phyloP scores from a whole-genome alignment of 2,113 vertebrate species.

The Perccottus glenii region DNA sequence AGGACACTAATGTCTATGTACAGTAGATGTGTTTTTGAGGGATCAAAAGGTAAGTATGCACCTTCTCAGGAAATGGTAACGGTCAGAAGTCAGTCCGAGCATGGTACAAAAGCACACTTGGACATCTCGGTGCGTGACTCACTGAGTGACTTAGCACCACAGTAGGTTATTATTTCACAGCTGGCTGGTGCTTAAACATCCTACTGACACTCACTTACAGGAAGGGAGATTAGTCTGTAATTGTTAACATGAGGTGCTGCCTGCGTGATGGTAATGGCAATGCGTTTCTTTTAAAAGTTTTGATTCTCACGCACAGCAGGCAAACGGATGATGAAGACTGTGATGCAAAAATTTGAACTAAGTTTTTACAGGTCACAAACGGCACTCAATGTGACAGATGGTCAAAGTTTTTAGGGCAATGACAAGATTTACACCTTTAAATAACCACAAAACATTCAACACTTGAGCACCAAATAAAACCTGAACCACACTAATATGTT shows the following conservation, averaged over 20 bases:
- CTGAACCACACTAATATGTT: no score
- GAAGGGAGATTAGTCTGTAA: slow-evolving; percentile 51
- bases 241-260: slow-evolving; percentile 49
- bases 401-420: background rate
- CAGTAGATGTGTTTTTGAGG: background rate
- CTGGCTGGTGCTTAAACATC: slow-evolving; percentile 49
- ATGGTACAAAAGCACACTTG: slow-evolving; percentile 11
- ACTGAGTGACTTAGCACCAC: slow-evolving; percentile 8
- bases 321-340: slow-evolving; percentile 6
- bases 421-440: background rate
- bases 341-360: slow-evolving; percentile 22
- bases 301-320: slow-evolving; percentile 23
- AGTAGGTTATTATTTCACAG: slow-evolving; percentile 50
- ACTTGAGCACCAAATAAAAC: no score
- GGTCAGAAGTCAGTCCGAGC: slow-evolving; percentile 3
- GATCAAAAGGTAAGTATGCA: background rate
- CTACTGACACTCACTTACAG: slow-evolving; percentile 49
- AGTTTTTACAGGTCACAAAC: slow-evolving; percentile 18
- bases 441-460: no score
- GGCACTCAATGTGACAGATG: no score
- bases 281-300: slow-evolving; percentile 17
- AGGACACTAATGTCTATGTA: no score
- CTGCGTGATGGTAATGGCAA: background rate
- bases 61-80: background rate
- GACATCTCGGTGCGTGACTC: slow-evolving; percentile 25